phyloP scores from a whole-genome alignment of 2,797 vertebrate genomes.

The Valencia hispanica region DNA sequence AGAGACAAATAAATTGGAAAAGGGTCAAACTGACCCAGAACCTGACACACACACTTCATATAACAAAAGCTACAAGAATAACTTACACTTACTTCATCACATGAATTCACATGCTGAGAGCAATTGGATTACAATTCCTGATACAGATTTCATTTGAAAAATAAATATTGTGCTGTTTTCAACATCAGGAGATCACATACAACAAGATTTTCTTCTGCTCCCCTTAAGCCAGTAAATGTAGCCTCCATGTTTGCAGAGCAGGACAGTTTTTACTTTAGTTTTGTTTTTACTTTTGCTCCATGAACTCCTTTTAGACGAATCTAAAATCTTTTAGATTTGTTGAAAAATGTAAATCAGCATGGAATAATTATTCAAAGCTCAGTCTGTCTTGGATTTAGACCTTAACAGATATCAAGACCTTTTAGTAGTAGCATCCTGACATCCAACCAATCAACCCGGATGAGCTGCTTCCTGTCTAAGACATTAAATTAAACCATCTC shows the following conservation, averaged over 20 bases:
- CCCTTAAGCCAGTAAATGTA: neutral
- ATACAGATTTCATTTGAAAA: neutral
- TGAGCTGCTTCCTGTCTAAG: conserved; percentile 57
- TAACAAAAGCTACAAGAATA: neutral
- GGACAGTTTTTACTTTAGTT: neutral
- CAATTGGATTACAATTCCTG: neutral
- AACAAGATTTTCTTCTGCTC: neutral
- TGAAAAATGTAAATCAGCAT: conserved; percentile 50
- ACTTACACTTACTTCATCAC: neutral
- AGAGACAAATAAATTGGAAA: neutral
- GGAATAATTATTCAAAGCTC: conserved; percentile 48
- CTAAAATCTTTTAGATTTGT: conserved; percentile 10
- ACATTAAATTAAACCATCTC: conserved; percentile 48
- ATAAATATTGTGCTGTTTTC: neutral
- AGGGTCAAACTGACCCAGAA: neutral
- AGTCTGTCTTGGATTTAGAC: conserved; percentile 39
- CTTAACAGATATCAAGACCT: conserved; percentile 44
- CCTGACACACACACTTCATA: neutral
- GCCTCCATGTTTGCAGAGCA: neutral
- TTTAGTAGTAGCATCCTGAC: conserved; percentile 32
- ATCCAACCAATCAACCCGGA: conserved; percentile 66
- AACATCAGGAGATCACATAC: neutral
- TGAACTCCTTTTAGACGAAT: too few species aligned
- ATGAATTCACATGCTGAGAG: neutral
- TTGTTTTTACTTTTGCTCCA: neutral